phyloP scores from a whole-genome alignment of 2,113 vertebrate species.

The Rhabdornis inornatus region DNA sequence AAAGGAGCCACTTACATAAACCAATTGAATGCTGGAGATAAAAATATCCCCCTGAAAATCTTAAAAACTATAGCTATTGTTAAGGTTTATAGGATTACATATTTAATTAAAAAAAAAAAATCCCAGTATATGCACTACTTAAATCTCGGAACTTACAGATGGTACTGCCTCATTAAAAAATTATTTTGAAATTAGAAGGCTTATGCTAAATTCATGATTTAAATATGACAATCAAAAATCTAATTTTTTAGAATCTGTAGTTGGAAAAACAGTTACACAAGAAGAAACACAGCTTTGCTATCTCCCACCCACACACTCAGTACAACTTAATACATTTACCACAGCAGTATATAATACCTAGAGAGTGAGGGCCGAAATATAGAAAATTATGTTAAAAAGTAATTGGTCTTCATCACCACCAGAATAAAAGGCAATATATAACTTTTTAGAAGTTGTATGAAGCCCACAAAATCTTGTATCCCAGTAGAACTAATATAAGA shows the following conservation, averaged over 20 bases:
- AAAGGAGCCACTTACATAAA: neutral
- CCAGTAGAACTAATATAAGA: neutral
- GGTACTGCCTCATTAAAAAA: neutral
- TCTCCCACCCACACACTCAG: neutral
- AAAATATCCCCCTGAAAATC: neutral
- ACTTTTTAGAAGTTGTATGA: neutral
- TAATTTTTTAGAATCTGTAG: neutral
- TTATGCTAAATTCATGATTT: neutral
- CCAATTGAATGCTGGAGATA: neutral
- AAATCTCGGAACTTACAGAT: neutral
- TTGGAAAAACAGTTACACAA: neutral
- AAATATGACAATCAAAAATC: neutral
- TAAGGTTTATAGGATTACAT: neutral
- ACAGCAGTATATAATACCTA: neutral
- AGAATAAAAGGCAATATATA: neutral
- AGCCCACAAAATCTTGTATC: neutral
- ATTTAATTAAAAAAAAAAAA: neutral
- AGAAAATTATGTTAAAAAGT: neutral
- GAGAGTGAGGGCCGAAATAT: neutral
- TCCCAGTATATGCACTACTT: neutral
- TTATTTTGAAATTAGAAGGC: neutral
- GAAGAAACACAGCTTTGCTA: neutral
- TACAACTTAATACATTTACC: neutral
- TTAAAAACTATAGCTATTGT: neutral
- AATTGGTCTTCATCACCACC: neutral